Conservation (phyloP, 1,140 invertebrate species). For the Formica exsecta region DNA sequence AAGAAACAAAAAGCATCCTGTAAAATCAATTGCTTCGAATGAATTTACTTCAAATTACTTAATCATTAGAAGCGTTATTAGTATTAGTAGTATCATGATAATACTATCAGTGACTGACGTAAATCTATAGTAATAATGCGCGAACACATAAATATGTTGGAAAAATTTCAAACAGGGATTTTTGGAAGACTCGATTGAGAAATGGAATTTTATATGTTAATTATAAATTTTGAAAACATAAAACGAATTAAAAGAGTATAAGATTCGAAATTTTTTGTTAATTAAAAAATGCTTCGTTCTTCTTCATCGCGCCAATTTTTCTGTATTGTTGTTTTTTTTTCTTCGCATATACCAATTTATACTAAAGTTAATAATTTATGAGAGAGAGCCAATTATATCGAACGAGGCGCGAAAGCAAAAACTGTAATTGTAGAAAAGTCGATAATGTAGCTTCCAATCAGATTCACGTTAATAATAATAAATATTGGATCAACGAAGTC, state of each 20-base stretch:
- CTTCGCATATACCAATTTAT: not conserved
- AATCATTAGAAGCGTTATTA: not conserved
- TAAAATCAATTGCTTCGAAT: too few species aligned
- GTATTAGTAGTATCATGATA: not conserved
- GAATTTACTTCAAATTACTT: not conserved
- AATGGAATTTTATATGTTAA: not conserved
- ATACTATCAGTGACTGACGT: not conserved
- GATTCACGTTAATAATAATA: conserved; percentile 48
- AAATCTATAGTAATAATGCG: not conserved
- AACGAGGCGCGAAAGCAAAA: conserved; percentile 27
- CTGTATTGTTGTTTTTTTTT: not conserved
- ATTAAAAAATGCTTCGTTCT: not conserved
- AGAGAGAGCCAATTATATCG: conserved; percentile 6
- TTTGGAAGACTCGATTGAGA: not conserved
- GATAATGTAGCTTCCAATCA: conserved; percentile 12
- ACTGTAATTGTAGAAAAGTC: not conserved
- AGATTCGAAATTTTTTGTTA: not conserved
- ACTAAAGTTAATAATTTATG: conserved; percentile 19
- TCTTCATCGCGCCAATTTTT: not conserved
- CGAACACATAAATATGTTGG: not conserved
- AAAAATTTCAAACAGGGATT: not conserved
- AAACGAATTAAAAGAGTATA: not conserved
- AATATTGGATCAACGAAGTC: conserved; percentile 50
- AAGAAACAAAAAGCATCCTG: not conserved
- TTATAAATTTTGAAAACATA: not conserved